Evolutionary conservation across 1,140 invertebrate genomes (phyloP).

Genomic region (Musca vetustissima): DNA sequence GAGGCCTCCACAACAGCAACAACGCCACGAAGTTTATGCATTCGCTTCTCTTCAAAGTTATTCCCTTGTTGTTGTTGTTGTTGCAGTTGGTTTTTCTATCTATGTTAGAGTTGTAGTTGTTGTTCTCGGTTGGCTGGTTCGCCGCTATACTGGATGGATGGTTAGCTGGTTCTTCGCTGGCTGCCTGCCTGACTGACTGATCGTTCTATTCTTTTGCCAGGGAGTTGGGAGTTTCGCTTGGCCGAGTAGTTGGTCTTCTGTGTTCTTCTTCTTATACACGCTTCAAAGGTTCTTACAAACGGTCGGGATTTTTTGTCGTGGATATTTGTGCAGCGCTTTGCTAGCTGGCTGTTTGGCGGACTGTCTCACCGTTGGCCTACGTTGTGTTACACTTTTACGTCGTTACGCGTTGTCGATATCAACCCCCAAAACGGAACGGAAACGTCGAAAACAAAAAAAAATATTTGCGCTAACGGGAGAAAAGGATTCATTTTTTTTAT

Average conservation of each 20-base stretch:
- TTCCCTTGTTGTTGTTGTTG: conserved; percentile 30
- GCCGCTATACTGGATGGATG: not conserved
- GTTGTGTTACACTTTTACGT: conserved; percentile 1
- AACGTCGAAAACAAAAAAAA: not conserved
- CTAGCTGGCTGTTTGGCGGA: not conserved
- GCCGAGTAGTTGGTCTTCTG: not conserved
- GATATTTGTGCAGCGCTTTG: conserved; percentile 12
- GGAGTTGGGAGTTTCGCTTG: conserved; percentile 17
- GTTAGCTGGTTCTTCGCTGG: not conserved
- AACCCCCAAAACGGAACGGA: not conserved
- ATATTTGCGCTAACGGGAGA: no score
- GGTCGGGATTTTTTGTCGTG: conserved; percentile 19
- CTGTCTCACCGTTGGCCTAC: no score
- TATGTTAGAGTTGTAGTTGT: not conserved
- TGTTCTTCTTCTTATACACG: conserved; percentile 20
- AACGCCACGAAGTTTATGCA: not conserved
- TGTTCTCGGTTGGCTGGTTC: conserved; percentile 8
- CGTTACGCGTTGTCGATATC: not conserved
- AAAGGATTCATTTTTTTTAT: not conserved
- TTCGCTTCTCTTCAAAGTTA: conserved; percentile 17
- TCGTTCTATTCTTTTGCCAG: not conserved
- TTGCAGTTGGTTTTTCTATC: not conserved
- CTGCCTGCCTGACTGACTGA: not conserved
- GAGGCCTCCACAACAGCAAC: not conserved
- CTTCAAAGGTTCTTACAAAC: conserved; percentile 22